Base-by-base conservation (phyloP, 2,888 invertebrate genomes). In the Drosophila mimetica region DNA sequence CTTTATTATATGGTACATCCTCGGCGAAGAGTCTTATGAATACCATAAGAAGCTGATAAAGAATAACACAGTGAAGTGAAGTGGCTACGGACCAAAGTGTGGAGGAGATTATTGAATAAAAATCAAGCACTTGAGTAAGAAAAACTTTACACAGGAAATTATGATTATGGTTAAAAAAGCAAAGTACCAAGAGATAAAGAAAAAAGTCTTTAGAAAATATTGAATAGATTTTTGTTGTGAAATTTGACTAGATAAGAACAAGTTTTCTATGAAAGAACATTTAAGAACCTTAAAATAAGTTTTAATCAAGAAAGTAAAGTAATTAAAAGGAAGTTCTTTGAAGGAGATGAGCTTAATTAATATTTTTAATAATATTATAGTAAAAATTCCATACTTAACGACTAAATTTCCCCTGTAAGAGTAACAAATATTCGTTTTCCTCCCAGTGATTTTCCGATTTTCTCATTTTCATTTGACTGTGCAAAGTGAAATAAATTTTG, bases 401-500 rank as follows among this genome's bases (percentile, higher is more conserved):
- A n/a, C n/a, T n/a, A 1, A 28, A 13, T 9, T 6, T 2, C 4
- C 2, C 5, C 4, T 25, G 46, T 30, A 0, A 64, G 64, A 9
- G 65, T 30, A 65, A 18, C 1, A 2, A 11, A 44, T 14, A 30
- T 65, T 51, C 51, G 65, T 22, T 20, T 30, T 39, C 9, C 20
- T 11, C 9, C 4, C 11, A 4, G 18, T 5, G 18, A 32, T 25
- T 39, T 14, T 32, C 39, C n/a, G 13, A 50, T 51, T 48, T 47
- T 54, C 72, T 83, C 70, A 75, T 86, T 81, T 81, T 84, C 77
- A 81, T 86, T 81, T 81, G 86, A 30, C 74, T 75, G 54, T 65
- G 77, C 60, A 88, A 79, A 88, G 88, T 86, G 86, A 84, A 84
- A 84, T 84, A 84, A 88, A 84, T 84, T 83, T 79, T 67, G 73